phyloP scores from a whole-genome alignment of 2,888 invertebrate species.

The Drosophila limbata region DNA sequence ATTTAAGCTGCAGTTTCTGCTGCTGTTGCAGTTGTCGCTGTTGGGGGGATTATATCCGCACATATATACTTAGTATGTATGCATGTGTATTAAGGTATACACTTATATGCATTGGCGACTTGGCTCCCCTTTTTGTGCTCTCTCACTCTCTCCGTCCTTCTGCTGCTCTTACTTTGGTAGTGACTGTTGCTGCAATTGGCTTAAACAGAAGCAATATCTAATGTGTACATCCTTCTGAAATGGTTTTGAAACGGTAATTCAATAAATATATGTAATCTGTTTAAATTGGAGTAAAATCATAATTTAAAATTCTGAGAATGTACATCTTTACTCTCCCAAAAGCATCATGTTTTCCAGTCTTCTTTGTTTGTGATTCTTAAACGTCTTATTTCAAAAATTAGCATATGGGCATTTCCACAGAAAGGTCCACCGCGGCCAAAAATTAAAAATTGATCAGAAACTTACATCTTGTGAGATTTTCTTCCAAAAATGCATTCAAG shows the following conservation, averaged over 20 bases:
- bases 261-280: background rate
- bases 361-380: too few species aligned
- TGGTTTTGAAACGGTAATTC: background rate
- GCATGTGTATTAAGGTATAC: conserved; percentile 19
- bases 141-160: background rate
- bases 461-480: too few species aligned
- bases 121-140: conserved; percentile 14
- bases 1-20: conserved; percentile 32
- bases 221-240: background rate
- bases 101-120: conserved; percentile 27
- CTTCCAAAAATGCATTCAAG: too few species aligned
- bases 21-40: conserved; percentile 42
- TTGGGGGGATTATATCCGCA: conserved; percentile 45
- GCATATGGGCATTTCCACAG: too few species aligned
- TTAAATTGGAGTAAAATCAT: too few species aligned
- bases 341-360: too few species aligned
- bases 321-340: too few species aligned
- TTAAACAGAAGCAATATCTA: conserved; percentile 5
- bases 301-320: too few species aligned
- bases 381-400: too few species aligned
- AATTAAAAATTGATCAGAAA: too few species aligned
- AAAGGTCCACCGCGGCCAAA: too few species aligned
- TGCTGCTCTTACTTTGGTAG: background rate
- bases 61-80: background rate
- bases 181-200: conserved; percentile 2